Conservation (phyloP, 2,888 invertebrate genomes). For the Metallyticus violacea region DNA sequence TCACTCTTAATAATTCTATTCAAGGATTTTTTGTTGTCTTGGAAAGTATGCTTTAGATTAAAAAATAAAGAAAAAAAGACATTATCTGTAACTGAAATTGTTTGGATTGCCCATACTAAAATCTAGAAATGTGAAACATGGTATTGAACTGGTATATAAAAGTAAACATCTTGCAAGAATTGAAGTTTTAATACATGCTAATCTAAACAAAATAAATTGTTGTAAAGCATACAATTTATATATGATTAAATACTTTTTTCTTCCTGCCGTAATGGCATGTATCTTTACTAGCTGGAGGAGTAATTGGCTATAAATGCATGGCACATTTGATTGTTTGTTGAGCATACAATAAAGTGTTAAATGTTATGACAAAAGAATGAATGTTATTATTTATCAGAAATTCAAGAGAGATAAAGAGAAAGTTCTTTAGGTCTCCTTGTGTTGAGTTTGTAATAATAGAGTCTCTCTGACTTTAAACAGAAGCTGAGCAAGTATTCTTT, state of each 20-base stretch:
- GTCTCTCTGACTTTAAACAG: slow-evolving; percentile 30
- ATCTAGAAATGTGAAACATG: slow-evolving; percentile 8
- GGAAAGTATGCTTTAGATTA: too few species aligned
- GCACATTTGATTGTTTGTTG: slow-evolving; percentile 21
- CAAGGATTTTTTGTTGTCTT: too few species aligned
- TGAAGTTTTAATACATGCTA: background rate
- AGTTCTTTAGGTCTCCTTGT: background rate
- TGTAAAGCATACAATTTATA: background rate
- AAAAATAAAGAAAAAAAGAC: too few species aligned
- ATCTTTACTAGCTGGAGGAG: background rate
- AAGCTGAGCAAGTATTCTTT: slow-evolving; percentile 1
- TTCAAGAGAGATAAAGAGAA: background rate
- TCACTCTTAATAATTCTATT: too few species aligned
- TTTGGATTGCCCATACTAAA: background rate
- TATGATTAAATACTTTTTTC: background rate
- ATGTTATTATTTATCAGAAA: background rate
- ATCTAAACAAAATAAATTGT: background rate
- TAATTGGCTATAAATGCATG: slow-evolving; percentile 18
- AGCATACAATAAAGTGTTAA: slow-evolving; percentile 6
- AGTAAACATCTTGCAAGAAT: background rate
- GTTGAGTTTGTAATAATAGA: background rate
- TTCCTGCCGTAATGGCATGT: background rate
- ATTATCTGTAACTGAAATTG: too few species aligned
- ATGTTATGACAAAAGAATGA: background rate
- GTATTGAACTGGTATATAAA: background rate